Conservation (phyloP, 2,797 vertebrate genomes). For the Jordanella pulchra region DNA sequence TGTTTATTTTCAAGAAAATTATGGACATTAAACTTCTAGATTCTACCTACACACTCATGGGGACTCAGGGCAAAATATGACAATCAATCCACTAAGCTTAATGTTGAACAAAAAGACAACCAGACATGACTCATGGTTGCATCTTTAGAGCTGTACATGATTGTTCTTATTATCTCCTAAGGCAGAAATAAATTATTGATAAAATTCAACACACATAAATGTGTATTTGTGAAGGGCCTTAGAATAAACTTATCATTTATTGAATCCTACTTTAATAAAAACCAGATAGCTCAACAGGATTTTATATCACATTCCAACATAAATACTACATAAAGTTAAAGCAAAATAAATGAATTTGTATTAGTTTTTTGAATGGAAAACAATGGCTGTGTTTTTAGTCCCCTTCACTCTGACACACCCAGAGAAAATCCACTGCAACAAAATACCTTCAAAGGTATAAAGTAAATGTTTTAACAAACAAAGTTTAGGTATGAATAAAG, state of each 20-base stretch:
- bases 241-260: not conserved
- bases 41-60: conserved; percentile 41
- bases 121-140: conserved; percentile 34
- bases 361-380: not conserved
- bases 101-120: conserved; percentile 20
- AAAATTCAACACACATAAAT: not conserved
- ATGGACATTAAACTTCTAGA: not conserved
- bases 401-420: too few species aligned
- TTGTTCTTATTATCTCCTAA: not conserved
- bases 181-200: not conserved
- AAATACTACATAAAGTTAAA: not conserved
- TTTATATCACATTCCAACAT: not conserved
- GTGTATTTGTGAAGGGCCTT: not conserved
- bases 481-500: too few species aligned
- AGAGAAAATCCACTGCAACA: too few species aligned
- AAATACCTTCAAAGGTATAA: too few species aligned
- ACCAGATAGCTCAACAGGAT: not conserved
- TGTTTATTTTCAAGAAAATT: conserved; percentile 1
- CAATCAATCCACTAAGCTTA: conserved; percentile 26
- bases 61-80: conserved; percentile 34
- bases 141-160: not conserved
- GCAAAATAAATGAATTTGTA: not conserved
- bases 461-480: too few species aligned
- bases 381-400: too few species aligned
- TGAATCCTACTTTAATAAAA: not conserved